Conservation (phyloP, 2,888 invertebrate genomes). For the Drosophila prolongata region DNA sequence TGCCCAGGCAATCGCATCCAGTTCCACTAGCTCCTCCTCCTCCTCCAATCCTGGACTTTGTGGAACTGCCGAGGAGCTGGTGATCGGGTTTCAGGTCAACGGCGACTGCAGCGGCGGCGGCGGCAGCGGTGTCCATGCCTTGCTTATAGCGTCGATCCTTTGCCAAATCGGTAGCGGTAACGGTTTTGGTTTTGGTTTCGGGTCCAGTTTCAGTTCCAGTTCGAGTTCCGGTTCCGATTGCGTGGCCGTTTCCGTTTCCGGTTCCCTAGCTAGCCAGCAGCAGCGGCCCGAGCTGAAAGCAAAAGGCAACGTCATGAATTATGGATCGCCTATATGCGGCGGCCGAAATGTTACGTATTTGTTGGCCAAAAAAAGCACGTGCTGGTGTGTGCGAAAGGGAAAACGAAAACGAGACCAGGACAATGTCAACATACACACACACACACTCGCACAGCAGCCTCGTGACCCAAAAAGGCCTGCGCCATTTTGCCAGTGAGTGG, state of each 20-base stretch:
- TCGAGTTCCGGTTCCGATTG: constrained; percentile 17
- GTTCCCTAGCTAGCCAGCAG: constrained; percentile 8
- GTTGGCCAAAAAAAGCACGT: constrained; percentile 65
- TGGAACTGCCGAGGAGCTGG: constrained; percentile 42
- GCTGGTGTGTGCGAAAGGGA: constrained; percentile 62
- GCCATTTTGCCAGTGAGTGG: constrained; percentile 27
- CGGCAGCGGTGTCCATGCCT: constrained; percentile 73
- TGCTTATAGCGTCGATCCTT: constrained; percentile 6
- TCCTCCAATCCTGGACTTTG: constrained; percentile 4
- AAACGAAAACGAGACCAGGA: constrained; percentile 70
- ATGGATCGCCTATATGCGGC: constrained; percentile 46
- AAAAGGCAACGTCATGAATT: constrained; percentile 54
- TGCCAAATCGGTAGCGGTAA: constrained; percentile 11
- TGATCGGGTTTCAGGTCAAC: constrained; percentile 67
- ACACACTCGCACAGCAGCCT: constrained; percentile 54
- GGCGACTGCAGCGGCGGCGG: constrained; percentile 70
- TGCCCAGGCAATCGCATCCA: constrained; percentile 69
- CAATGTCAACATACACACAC: constrained; percentile 63
- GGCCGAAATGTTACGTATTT: constrained; percentile 59
- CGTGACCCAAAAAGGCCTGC: constrained; percentile 73
- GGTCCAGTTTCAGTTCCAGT: constrained; percentile 9
- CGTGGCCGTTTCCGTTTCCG: constrained; percentile 35
- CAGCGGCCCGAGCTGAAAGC: constrained; percentile 55
- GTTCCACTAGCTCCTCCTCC: constrained; percentile 40
- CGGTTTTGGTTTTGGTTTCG: constrained; percentile 1